Percentiles rank a stretch among this genome's conserved stretches.
These are phyloP conservation scores for Limnephilus lunatus DNA, from an alignment of 2,888 invertebrate genomes.

Conservation along the genomic window DNA sequence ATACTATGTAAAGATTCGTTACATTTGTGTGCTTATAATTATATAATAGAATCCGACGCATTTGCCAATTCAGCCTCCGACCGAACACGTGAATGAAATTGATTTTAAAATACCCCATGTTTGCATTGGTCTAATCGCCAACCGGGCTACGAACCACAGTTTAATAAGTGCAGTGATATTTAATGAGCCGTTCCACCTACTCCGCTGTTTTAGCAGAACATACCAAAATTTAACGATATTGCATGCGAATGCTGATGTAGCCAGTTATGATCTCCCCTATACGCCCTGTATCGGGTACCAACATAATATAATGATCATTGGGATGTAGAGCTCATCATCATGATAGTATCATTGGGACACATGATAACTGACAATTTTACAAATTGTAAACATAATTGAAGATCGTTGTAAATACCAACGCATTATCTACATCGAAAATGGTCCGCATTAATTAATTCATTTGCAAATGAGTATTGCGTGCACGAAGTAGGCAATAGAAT, in stretches of 20 bases:
- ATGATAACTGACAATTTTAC: background rate
- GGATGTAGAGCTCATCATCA: background rate
- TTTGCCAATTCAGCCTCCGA: no score
- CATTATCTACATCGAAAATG: background rate
- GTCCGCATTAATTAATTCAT: no score
- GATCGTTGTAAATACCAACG: background rate
- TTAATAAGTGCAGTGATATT: conserved; percentile 23
- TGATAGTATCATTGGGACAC: background rate
- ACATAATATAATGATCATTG: background rate
- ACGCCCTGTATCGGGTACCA: background rate
- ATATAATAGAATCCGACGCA: no score
- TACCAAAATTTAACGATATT: conserved; percentile 51
- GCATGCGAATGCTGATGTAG: conserved; percentile 35
- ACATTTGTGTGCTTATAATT: no score
- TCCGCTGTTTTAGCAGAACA: conserved; percentile 43
- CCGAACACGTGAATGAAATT: background rate
- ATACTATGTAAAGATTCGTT: no score
- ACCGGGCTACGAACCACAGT: background rate
- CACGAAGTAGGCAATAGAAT: background rate
- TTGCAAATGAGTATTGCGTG: background rate
- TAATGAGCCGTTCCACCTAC: conserved; percentile 46
- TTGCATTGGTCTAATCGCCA: background rate
- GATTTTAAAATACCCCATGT: background rate
- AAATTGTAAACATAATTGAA: background rate
- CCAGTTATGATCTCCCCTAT: background rate